These are phyloP conservation scores for Grus americana DNA, from an alignment of 2,113 vertebrate genomes.

Conservation along the genomic window DNA sequence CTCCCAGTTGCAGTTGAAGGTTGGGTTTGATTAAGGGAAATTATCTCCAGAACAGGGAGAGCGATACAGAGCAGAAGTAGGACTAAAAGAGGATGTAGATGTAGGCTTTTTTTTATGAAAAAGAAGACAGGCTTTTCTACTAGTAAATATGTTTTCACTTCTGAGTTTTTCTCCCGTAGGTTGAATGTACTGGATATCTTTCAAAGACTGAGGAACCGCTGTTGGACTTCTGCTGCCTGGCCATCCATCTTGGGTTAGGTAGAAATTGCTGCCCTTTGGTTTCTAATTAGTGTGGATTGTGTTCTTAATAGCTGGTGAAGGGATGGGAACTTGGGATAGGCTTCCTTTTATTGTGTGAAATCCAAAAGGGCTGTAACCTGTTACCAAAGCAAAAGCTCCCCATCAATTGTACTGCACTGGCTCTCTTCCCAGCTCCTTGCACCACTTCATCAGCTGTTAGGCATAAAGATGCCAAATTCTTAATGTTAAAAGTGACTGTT, in stretches of 20 bases:
- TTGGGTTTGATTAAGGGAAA: background rate
- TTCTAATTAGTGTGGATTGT: constrained; percentile 51
- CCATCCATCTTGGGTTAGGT: background rate
- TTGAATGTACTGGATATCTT: fast-evolving
- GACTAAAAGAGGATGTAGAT: background rate
- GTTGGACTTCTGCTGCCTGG: background rate
- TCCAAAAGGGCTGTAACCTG: constrained; percentile 56
- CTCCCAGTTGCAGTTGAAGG: background rate
- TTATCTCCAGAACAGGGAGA: background rate
- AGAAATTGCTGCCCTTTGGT: constrained; percentile 47
- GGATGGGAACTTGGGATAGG: constrained; percentile 53
- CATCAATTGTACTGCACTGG: constrained; percentile 43
- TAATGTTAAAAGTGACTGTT: background rate
- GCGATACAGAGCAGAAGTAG: background rate
- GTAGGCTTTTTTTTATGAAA: background rate
- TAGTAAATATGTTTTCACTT: background rate
- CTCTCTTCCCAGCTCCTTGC: constrained; percentile 40
- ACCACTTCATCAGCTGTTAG: constrained; percentile 31
- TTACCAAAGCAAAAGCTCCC: constrained; percentile 53
- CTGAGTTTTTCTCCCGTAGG: background rate
- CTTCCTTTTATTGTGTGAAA: constrained; percentile 65
- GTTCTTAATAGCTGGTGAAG: constrained; percentile 35
- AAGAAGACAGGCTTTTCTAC: background rate
- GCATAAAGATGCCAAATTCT: constrained; percentile 16
- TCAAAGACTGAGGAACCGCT: background rate